Evolutionary conservation across 1,140 invertebrate genomes (phyloP).

Genomic region (Drosophila malerkotliana): DNA sequence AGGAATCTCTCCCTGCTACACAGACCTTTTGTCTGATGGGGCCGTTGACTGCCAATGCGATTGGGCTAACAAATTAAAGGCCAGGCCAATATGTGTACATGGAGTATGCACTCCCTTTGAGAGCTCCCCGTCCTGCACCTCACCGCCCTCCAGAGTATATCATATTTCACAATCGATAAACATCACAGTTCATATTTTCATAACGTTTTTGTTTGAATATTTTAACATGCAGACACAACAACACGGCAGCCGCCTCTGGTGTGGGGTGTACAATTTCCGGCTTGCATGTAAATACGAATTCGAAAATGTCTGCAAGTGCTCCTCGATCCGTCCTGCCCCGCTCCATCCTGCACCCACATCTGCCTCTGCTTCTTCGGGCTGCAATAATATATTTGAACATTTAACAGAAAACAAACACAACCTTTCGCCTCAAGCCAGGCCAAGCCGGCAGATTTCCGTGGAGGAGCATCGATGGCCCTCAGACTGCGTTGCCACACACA

Average conservation of each 20-base stretch:
- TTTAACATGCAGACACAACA: constrained; percentile 68
- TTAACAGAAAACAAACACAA: constrained; percentile 83
- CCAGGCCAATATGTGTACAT: constrained; percentile 46
- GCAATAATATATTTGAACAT: constrained; percentile 83
- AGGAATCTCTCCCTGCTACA: constrained; percentile 1
- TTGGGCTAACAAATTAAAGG: constrained; percentile 75
- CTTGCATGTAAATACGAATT: constrained; percentile 57
- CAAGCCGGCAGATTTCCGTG: constrained; percentile 29
- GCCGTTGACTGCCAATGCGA: constrained; percentile 40
- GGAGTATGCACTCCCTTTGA: constrained; percentile 25
- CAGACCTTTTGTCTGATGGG: constrained; percentile 41
- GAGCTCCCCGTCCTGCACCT: constrained; percentile 9
- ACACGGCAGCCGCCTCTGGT: constrained; percentile 1
- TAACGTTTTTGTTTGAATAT: constrained; percentile 76
- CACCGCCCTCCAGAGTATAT: constrained; percentile 44
- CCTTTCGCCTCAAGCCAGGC: constrained; percentile 60
- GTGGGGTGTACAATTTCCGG: constrained; percentile 31
- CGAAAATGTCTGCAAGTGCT: constrained; percentile 62
- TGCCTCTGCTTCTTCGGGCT: constrained; percentile 21
- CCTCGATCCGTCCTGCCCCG: constrained; percentile 11
- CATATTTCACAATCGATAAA: constrained; percentile 84
- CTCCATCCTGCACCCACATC: constrained; percentile 31
- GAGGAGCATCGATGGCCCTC: constrained; percentile 65
- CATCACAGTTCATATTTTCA: constrained; percentile 83
- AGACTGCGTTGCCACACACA: constrained; percentile 57